phyloP scores from a whole-genome alignment of 2,888 invertebrate genomes.

The Neocrepidodera transversa region DNA sequence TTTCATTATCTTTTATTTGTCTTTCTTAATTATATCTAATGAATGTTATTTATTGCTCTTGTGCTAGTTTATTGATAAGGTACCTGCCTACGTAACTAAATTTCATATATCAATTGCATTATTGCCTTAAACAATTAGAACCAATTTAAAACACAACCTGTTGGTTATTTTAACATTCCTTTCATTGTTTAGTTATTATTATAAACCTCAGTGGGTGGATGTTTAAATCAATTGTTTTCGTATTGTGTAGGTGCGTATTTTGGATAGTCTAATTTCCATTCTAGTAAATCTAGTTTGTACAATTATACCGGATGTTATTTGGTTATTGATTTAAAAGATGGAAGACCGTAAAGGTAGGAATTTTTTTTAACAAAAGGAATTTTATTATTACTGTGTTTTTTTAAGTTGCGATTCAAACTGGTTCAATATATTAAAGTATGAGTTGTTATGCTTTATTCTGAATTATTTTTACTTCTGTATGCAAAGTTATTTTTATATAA shows the following conservation, averaged over 20 bases:
- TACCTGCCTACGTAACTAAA: not conserved
- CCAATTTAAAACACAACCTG: slow-evolving; percentile 1
- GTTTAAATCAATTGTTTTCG: not conserved
- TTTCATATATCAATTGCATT: not conserved
- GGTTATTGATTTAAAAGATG: no score
- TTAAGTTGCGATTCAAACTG: no score
- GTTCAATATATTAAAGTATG: no score
- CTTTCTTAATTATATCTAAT: not conserved
- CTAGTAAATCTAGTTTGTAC: no score
- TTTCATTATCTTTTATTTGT: not conserved
- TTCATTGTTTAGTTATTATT: not conserved
- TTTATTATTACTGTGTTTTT: no score
- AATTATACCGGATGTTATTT: no score
- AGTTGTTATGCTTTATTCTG: no score
- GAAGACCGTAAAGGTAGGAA: no score
- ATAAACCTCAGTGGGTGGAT: not conserved
- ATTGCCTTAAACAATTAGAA: slow-evolving; percentile 14
- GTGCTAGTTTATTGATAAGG: slow-evolving; percentile 1
- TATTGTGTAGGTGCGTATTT: not conserved
- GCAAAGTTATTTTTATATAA: no score
- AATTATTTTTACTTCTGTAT: no score
- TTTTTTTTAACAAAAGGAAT: no score
- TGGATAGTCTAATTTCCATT: no score
- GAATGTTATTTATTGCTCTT: not conserved
- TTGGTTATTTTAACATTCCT: not conserved